These are phyloP conservation scores for Phengaris arion DNA, from an alignment of 2,888 invertebrate genomes.

Conservation along the genomic window DNA sequence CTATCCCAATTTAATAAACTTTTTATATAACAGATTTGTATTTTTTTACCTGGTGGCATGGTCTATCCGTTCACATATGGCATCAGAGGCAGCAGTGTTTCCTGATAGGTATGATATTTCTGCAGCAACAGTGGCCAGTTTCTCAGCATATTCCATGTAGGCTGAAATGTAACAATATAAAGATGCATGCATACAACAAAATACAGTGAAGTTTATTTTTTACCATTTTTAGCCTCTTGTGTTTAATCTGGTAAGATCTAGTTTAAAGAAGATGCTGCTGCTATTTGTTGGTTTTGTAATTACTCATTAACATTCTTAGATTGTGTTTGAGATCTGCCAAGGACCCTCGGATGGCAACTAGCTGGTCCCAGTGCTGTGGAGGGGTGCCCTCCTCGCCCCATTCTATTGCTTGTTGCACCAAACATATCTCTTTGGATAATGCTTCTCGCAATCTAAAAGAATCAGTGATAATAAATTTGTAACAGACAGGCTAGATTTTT, in stretches of 20 bases:
- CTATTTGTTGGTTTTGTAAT: slow-evolving; percentile 31
- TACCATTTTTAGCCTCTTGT: too few relatives aligned
- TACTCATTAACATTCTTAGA: slow-evolving; percentile 62
- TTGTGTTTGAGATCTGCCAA: slow-evolving; percentile 71
- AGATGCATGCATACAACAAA: too few relatives aligned
- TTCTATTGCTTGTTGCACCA: slow-evolving; percentile 69
- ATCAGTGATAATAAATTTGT: not conserved
- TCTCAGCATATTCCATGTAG: slow-evolving; percentile 79
- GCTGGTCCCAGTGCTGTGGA: slow-evolving; percentile 72
- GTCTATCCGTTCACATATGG: slow-evolving; percentile 75
- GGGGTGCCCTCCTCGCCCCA: slow-evolving; percentile 74
- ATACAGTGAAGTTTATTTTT: too few relatives aligned
- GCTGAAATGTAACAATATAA: slow-evolving; percentile 46
- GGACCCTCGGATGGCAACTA: slow-evolving; percentile 65
- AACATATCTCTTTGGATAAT: slow-evolving; percentile 65
- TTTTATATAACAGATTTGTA: slow-evolving; percentile 36
- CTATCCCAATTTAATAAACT: slow-evolving; percentile 42
- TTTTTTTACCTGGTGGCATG: slow-evolving; percentile 65
- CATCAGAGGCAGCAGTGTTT: slow-evolving; percentile 74
- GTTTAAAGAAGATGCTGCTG: too few relatives aligned
- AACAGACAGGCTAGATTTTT: too few relatives aligned
- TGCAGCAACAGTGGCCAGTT: slow-evolving; percentile 73
- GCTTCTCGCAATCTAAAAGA: slow-evolving; percentile 61
- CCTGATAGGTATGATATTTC: slow-evolving; percentile 78
- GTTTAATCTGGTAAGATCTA: too few relatives aligned